Evolutionary conservation across 2,888 invertebrate species (phyloP), one percentile per base, ranked within the genome.

Genomic region (Clunio marinus): DNA sequence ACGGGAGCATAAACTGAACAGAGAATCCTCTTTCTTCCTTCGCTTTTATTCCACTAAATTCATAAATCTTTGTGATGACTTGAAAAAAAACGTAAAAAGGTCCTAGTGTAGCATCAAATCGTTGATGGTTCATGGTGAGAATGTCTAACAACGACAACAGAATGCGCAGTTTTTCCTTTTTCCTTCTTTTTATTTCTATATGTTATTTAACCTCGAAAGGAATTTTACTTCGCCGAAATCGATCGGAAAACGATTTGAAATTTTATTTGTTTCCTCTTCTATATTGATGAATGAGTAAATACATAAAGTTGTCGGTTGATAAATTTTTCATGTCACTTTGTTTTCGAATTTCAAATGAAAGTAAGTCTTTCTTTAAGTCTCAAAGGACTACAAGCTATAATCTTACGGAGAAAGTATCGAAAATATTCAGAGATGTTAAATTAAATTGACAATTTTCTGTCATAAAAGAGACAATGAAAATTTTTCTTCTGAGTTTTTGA

Each of bases 21-120:
- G 22, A 51, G 22, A 13, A 32, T 32, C 7, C 35, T 32, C 7
- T 32, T 32, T 5, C 22, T 51, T 51, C 7, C n/a, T n/a, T n/a
- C n/a, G n/a, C n/a, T n/a, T n/a, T n/a, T n/a, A n/a, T n/a, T n/a
- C n/a, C 51, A 25, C 24, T 37, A 37, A 28, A 65, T 65, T 65
- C 63, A 65, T 65, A 65, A 65, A 65, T 65, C 63, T 65, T 32
- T 35, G 10, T 15, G 51, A n/a, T n/a, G 51, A 22, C 7, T 51
- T 51, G 51, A 17, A 17, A 51, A n/a, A 22, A 3, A 7, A n/a
- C 3, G 51, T 3, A 51, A n/a, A 51, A 51, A 22, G 20, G 51
- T 51, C 51, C 22, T 32, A 8, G 32, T 32, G 8, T n/a, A n/a
- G n/a, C n/a, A 32, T 4, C 4, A 32, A 32, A 32, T 4, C 32